Evolutionary conservation across 2,888 invertebrate genomes (phyloP).

Genomic region (Idaea aversata): DNA sequence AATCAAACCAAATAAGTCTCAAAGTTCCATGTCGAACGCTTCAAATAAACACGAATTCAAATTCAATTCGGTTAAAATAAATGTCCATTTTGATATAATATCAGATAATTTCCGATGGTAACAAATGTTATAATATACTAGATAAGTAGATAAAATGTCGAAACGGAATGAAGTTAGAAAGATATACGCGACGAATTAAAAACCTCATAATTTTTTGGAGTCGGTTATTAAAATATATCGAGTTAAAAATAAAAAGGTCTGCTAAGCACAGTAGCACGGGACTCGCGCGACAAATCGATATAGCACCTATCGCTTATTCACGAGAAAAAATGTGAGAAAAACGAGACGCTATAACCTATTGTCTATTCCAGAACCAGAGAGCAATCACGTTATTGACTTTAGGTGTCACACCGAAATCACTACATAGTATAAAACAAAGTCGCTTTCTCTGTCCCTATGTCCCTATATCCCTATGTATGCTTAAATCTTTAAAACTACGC

Average conservation of each 20-base stretch:
- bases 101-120: no score
- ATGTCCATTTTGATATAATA: background rate
- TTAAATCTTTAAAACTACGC: no score
- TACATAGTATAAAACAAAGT: no score
- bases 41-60: background rate
- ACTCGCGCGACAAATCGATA: slow-evolving; percentile 10
- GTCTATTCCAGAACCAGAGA: background rate
- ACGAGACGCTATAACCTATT: background rate
- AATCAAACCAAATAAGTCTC: background rate
- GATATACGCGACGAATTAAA: no score
- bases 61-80: background rate
- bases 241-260: background rate
- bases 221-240: background rate
- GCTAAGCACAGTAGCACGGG: slow-evolving; percentile 33
- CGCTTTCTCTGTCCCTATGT: no score
- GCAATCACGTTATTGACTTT: no score
- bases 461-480: no score
- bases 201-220: no score
- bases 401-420: no score
- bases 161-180: background rate
- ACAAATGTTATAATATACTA: no score
- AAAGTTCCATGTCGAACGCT: background rate
- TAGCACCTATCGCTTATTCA: background rate
- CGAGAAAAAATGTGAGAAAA: background rate
- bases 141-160: no score